Conservation (phyloP, 1,140 invertebrate species). For the Odontomachus brunneus region DNA sequence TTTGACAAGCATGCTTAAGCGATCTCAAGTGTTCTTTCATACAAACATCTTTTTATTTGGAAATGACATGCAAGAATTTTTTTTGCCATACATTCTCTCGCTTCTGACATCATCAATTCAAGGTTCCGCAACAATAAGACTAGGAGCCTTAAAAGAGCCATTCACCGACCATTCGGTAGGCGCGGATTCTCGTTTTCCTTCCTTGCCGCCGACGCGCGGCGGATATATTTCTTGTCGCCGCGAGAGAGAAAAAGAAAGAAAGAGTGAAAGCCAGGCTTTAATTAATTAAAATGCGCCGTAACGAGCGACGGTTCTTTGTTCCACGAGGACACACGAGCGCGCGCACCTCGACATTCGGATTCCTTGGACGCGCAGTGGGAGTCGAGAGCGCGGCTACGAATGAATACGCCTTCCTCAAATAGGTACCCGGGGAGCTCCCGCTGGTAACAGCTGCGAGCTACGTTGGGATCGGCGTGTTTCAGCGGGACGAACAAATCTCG, state of each 20-base stretch:
- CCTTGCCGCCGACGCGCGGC: neutral
- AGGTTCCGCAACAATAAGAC: too few species aligned
- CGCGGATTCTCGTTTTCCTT: too few species aligned
- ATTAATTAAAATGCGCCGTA: constrained; percentile 61
- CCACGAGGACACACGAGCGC: constrained; percentile 38
- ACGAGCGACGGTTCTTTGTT: constrained; percentile 58
- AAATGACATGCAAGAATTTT: too few species aligned
- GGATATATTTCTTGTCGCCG: constrained; percentile 40
- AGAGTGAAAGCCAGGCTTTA: constrained; percentile 19
- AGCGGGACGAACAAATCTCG: constrained; percentile 55
- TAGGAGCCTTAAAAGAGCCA: neutral
- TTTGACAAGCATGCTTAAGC: too few species aligned
- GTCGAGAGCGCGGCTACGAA: constrained; percentile 48
- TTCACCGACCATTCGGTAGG: neutral
- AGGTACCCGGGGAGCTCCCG: constrained; percentile 59
- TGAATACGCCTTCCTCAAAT: constrained; percentile 67
- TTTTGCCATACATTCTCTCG: too few species aligned
- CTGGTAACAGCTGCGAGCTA: constrained; percentile 64
- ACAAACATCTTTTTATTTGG: too few species aligned
- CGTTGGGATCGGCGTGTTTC: constrained; percentile 56
- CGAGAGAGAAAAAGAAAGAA: too few species aligned
- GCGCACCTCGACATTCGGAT: constrained; percentile 58
- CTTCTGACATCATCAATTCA: too few species aligned
- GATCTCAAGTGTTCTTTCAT: too few species aligned
- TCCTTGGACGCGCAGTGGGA: constrained; percentile 67